These are phyloP conservation scores for Eudyptes chrysolophus DNA, from an alignment of 2,113 vertebrate species.

Conservation along the genomic window DNA sequence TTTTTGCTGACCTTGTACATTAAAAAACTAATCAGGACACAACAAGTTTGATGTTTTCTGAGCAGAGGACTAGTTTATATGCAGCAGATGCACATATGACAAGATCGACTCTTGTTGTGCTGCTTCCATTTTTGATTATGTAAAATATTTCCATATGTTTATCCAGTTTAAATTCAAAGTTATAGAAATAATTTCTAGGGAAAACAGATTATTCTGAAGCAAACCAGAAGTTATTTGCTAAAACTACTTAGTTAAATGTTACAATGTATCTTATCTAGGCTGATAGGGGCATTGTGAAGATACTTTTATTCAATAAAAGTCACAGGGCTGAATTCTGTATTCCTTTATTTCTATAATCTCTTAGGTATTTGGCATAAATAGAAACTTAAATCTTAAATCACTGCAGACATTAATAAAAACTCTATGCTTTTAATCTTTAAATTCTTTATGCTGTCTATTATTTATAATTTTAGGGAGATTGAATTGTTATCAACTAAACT, in stretches of 20 bases:
- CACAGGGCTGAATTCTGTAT: neutral
- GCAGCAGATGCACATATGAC: neutral
- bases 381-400: neutral
- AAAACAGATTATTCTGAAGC: neutral
- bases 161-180: neutral
- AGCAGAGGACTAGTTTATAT: neutral
- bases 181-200: neutral
- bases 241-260: neutral
- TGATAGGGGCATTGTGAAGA: neutral
- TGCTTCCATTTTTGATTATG: neutral
- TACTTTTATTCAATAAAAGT: neutral
- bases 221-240: constrained; percentile 4
- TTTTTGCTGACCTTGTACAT: neutral
- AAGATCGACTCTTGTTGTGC: neutral
- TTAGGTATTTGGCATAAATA: neutral
- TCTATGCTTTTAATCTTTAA: neutral
- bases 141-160: constrained; percentile 13
- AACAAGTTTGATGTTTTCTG: neutral
- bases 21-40: neutral
- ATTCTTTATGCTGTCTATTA: neutral
- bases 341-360: constrained; percentile 11
- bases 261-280: neutral
- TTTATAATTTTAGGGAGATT: neutral
- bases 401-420: neutral
- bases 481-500: neutral